phyloP scores from a whole-genome alignment of 2,113 vertebrate genomes.

The Ornithorhynchus anatinus region DNA sequence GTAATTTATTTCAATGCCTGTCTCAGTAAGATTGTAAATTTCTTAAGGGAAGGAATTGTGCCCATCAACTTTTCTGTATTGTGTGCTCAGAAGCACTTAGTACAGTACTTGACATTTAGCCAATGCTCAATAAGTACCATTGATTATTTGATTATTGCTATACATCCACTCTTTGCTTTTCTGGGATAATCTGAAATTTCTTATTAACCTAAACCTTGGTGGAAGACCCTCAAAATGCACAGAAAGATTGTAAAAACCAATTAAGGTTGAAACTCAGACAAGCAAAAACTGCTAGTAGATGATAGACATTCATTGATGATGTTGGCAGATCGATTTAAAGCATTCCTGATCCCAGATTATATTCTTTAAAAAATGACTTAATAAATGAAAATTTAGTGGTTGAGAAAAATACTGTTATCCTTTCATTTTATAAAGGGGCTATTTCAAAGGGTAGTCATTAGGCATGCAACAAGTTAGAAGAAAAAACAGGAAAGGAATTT shows the following conservation, averaged over 20 bases:
- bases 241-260: constrained; percentile 33
- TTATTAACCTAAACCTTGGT: constrained; percentile 16
- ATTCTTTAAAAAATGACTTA: constrained; percentile 31
- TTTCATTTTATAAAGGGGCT: constrained; percentile 29
- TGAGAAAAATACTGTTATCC: constrained; percentile 41
- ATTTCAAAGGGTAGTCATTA: constrained; percentile 19
- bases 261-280: too few species aligned
- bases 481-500: constrained; percentile 27
- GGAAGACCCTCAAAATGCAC: constrained; percentile 17
- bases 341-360: constrained; percentile 17
- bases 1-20: too few species aligned
- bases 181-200: constrained; percentile 33
- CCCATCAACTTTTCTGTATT: too few species aligned
- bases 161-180: too few species aligned
- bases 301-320: constrained; percentile 25
- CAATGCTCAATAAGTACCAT: too few species aligned
- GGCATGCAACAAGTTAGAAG: constrained; percentile 26
- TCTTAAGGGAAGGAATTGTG: too few species aligned
- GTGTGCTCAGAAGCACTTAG: too few species aligned
- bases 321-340: constrained; percentile 42
- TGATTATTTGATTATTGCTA: too few species aligned
- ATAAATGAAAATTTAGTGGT: constrained; percentile 41
- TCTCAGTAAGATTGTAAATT: too few species aligned
- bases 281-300: constrained; percentile 45
- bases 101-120: too few species aligned